Conservation (phyloP, 2,888 invertebrate species). For the Acanthosepion pharaonis region DNA sequence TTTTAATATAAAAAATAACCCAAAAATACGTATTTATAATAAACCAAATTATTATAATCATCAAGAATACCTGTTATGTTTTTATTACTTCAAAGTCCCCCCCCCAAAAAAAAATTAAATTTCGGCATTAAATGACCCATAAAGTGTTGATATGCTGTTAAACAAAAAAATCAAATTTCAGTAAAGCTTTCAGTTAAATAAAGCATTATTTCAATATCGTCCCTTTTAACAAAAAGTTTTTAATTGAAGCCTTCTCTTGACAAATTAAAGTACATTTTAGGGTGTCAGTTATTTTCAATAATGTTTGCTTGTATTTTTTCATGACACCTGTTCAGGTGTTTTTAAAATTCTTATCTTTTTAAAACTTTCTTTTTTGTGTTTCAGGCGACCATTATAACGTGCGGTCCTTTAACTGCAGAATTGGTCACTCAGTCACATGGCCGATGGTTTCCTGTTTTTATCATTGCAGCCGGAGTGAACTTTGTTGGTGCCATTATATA, state of each 20-base stretch:
- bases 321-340: background rate
- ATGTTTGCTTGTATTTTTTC: background rate
- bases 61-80: no score
- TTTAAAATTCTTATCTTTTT: background rate
- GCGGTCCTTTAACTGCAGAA: constrained; percentile 85
- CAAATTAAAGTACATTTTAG: background rate
- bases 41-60: no score
- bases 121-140: no score
- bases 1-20: no score
- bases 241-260: background rate
- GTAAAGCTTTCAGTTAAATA: no score
- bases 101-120: no score
- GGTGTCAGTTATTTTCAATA: background rate
- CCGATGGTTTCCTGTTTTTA: constrained; percentile 84
- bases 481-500: constrained; percentile 84
- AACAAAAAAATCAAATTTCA: no score
- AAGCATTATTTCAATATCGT: no score
- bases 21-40: no score
- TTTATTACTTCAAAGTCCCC: no score
- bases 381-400: constrained; percentile 83
- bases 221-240: background rate
- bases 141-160: no score
- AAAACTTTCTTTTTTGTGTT: constrained; percentile 50
- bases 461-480: constrained; percentile 83
- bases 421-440: constrained; percentile 82